Evolutionary conservation across 2,797 vertebrate species (phyloP), one percentile per base, ranked within the genome.

Genomic region (Phrynocephalus guinanensis): DNA sequence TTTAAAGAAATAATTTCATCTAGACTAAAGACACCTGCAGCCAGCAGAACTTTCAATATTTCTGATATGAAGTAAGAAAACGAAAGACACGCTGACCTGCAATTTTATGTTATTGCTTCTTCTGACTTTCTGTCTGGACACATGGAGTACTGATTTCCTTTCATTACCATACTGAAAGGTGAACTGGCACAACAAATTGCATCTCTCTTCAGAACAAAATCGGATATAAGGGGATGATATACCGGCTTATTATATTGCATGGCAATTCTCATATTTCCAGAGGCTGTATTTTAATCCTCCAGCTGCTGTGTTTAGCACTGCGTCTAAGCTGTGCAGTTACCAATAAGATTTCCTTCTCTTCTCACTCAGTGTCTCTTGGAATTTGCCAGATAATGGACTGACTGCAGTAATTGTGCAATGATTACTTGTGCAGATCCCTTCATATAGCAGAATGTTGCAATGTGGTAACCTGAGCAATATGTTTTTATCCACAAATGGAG

Each of bases 51-150:
- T 26, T 33, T 72, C 79, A 56, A 18, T 26, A 9, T 38, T 44
- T 44, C 84, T 79, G 0, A 76, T 5, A 9, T 3, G 24, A 50
- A 86, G 2, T 26, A 87, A 87, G 20, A 1, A 87, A 33, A 48
- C 15, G 88, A 66, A 66, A 66, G 10, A 66, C 83, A 33, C 71
- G 3, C 56, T 60, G 52, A 79, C 0, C 6, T 92, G 30, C 81
- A 88, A 67, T 85, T 88, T 90, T 92, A 60, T 85, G 2, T 77
- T 90, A 88, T 78, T 48, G 1, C 0, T 84, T 87, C 82, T 91
- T 76, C 66, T 85, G 89, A 81, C 85, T 76, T 63, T 72, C 38
- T 86, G 0, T 68, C 44, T 79, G 20, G 22, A 48, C 79, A 82
- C 0, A 15, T 38, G 9, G 6, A 3, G 9, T 76, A 84, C 68